These are phyloP conservation scores for Microvelia longipes DNA, from an alignment of 1,140 invertebrate species.

Conservation along the genomic window DNA sequence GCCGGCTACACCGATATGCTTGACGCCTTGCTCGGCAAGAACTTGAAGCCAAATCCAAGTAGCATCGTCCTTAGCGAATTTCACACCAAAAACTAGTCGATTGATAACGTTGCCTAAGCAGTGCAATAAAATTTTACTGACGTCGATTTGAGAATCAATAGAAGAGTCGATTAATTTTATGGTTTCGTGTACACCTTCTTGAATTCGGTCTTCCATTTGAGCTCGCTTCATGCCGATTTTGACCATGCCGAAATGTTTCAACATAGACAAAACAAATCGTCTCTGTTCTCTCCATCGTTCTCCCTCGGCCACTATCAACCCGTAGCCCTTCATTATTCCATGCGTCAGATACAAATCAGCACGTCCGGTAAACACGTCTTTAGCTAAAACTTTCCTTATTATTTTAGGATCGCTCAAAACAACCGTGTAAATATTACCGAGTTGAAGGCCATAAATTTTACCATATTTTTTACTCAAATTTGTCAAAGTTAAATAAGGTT, in stretches of 20 bases:
- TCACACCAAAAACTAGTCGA: constrained; percentile 54
- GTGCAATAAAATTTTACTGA: constrained; percentile 39
- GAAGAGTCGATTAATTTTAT: constrained; percentile 35
- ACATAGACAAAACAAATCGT: constrained; percentile 48
- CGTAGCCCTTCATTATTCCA: constrained; percentile 70
- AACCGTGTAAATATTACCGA: constrained; percentile 57
- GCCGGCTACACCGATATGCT: constrained; percentile 60
- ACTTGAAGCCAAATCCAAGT: constrained; percentile 56
- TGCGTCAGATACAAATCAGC: constrained; percentile 67
- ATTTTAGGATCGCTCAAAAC: constrained; percentile 54
- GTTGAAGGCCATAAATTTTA: constrained; percentile 46
- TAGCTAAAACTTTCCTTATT: constrained; percentile 49
- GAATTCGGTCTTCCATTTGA: constrained; percentile 49
- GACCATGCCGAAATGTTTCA: constrained; percentile 60
- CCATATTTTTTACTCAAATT: constrained; percentile 48
- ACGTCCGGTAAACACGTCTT: constrained; percentile 49
- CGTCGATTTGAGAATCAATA: background rate
- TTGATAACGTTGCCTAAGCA: constrained; percentile 61
- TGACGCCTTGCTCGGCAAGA: constrained; percentile 60
- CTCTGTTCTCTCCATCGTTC: constrained; percentile 67
- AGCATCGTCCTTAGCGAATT: constrained; percentile 46
- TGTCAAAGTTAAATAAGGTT: constrained; percentile 53
- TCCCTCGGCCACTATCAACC: constrained; percentile 71
- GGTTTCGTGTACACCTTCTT: constrained; percentile 40
- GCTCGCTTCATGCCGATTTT: constrained; percentile 43